Base-by-base conservation (phyloP, 2,113 vertebrate genomes). In the Sebastes fasciatus region DNA sequence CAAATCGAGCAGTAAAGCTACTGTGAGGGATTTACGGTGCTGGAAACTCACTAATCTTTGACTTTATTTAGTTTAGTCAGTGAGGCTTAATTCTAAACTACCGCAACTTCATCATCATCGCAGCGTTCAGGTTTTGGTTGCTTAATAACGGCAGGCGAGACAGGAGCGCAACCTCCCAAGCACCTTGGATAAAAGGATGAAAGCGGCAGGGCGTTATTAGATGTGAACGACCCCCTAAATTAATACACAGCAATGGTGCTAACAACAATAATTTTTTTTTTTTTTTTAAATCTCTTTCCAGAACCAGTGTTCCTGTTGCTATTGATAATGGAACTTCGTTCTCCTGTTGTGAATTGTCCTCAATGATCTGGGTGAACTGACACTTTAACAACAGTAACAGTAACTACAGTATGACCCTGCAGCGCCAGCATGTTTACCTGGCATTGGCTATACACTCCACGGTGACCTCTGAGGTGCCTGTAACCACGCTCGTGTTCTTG, bases 381-480 rank as follows among this genome's bases (percentile, higher is more conserved):
- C n/a, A 46, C 54, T 68, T 79, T 52, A 42, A 48, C n/a, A 55
- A 3, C 26, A 26, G 26, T 26, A 17, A 11, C 46, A 7, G n/a
- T 4, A 5, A 61, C 10, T 5, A 17, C 26, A 63, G 48, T 13
- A 7, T 66, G 40, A 67, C 34, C 43, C n/a, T 75, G 40, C 72
- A 34, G 55, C 8, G 4, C 1, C 12, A 13, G 9, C 8, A 26
- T 4, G 76, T 94, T 95, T 62, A 94, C 98, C 98, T 97, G 92
- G 98, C 98, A 0, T 99, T 99, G 91, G 98, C 98, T 78, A 99
- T 97, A 0, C 98, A 99, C 92, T 99, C 98, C 97, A 99, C 94
- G 10, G 96, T 99, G 89, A 98, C 97, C 90, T 99, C 98, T 0
- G 97, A 98, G 64, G 97, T 97, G 2, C 98, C 98, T 0, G 96